These are phyloP conservation scores for Apantesis nais DNA, from an alignment of 2,888 invertebrate genomes.

Conservation along the genomic window DNA sequence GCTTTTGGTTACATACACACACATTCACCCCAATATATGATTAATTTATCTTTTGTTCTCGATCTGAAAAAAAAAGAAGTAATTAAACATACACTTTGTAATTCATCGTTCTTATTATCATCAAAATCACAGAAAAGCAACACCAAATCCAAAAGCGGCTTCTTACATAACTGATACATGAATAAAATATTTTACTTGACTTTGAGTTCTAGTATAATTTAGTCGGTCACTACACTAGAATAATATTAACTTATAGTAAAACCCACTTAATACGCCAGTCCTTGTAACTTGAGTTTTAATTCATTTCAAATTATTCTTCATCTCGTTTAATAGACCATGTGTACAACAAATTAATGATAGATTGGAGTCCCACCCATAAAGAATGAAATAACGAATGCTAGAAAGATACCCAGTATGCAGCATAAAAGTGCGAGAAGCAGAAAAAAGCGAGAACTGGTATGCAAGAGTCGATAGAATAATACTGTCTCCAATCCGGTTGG, in stretches of 20 bases:
- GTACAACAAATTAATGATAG: too few species aligned
- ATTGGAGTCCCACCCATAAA: too few species aligned
- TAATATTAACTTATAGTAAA: neutral
- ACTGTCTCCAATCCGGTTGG: too few species aligned
- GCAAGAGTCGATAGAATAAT: too few species aligned
- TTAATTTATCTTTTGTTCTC: neutral
- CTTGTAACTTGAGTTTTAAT: neutral
- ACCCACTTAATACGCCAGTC: neutral
- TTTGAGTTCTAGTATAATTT: constrained; percentile 6
- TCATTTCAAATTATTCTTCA: neutral
- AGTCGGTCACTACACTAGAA: constrained; percentile 5
- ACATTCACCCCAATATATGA: neutral
- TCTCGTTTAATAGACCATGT: neutral
- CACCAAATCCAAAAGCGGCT: neutral
- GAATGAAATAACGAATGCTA: too few species aligned
- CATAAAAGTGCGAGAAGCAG: too few species aligned
- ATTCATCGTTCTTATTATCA: neutral
- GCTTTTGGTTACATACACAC: too few species aligned
- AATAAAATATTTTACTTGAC: constrained; percentile 12
- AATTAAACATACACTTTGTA: neutral
- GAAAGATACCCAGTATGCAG: too few species aligned
- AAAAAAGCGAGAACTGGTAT: too few species aligned
- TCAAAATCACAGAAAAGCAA: neutral
- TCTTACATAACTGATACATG: constrained; percentile 7
- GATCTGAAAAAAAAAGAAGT: neutral